Conservation (phyloP, 2,797 vertebrate genomes). For the Lerista edwardsae region DNA sequence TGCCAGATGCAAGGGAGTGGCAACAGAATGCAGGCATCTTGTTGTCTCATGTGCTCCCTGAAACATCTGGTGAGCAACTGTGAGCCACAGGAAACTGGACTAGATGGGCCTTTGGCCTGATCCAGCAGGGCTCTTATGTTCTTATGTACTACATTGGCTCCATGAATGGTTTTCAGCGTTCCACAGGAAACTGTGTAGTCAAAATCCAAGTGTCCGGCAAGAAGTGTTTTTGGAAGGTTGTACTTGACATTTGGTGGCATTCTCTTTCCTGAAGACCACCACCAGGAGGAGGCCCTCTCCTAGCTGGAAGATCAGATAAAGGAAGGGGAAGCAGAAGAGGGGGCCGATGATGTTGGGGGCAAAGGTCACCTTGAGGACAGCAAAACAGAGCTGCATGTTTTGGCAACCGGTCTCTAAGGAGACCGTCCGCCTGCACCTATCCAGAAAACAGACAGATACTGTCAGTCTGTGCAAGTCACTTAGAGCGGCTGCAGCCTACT, state of each 20-base stretch:
- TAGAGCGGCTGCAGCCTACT: not conserved
- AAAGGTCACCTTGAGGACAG: conserved; percentile 85
- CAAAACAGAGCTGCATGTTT: conserved; percentile 83
- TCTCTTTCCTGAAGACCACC: conserved; percentile 74
- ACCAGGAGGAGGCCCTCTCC: conserved; percentile 81
- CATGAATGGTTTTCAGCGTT: not conserved
- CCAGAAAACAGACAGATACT: not conserved
- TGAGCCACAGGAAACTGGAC: no score
- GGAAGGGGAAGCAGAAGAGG: conserved; percentile 86
- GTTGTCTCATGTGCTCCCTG: no score
- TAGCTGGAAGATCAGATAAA: conserved; percentile 83
- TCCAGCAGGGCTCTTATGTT: no score
- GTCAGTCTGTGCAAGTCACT: not conserved
- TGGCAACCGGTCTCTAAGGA: conserved; percentile 88
- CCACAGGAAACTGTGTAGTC: not conserved
- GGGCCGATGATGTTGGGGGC: conserved; percentile 77
- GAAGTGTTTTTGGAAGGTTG: not conserved
- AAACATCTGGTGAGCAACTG: no score
- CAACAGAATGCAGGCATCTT: no score
- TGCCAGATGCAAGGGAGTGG: no score
- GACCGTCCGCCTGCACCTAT: conserved; percentile 81
- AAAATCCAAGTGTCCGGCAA: fast-evolving
- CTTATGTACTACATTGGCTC: no score
- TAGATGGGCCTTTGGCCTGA: no score
- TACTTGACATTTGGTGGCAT: conserved; percentile 74